Evolutionary conservation across 2,113 vertebrate species (phyloP), one percentile per base, ranked within the genome.

Genomic region (Buteo buteo): DNA sequence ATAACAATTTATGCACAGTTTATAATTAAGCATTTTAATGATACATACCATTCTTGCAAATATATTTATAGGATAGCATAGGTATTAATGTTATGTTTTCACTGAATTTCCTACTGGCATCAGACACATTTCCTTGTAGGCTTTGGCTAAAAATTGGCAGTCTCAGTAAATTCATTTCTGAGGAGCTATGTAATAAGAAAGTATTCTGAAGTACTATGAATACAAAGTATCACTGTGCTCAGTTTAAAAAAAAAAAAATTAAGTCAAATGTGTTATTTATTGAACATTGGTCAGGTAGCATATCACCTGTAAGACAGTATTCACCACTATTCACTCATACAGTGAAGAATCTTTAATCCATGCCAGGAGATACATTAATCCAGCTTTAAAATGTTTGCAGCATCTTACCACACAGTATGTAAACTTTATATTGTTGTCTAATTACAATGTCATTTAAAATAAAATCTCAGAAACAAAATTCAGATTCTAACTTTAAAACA

Each of bases 1-100:
- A 84, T 19, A 83, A 9, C 26, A 69, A 52, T 80, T 82, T 86
- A 45, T 36, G 31, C 5, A 69, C 11, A 57, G 9, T 81, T 85
- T 65, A 95, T 50, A 72, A 84, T 72, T 70, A 91, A 84, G 36
- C n/a, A 78, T 72, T 96, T 91, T 69, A 96, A 69, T 50, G 67
- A 90, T 13, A 9, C 7, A 61, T 31, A 29, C 34, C 31, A 69
- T 86, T 94, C 88, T 93, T 28, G 5, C 12, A 95, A 90, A 72
- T 34, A 32, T 40, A 64, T 57, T 88, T 93, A 94, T 45, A 5
- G 2, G 20, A 57, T 25, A 78, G n/a, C 44, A 96, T 14, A 77
- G 20, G 85, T 58, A 93, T 17, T 93, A 70, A 59, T 93, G 87
- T 65, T 87, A 62, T 16, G 65, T 77, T 65, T 95, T 77, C 77